Conservation (phyloP, 1,140 invertebrate species). For the Caenorhabditis tropicalis region DNA sequence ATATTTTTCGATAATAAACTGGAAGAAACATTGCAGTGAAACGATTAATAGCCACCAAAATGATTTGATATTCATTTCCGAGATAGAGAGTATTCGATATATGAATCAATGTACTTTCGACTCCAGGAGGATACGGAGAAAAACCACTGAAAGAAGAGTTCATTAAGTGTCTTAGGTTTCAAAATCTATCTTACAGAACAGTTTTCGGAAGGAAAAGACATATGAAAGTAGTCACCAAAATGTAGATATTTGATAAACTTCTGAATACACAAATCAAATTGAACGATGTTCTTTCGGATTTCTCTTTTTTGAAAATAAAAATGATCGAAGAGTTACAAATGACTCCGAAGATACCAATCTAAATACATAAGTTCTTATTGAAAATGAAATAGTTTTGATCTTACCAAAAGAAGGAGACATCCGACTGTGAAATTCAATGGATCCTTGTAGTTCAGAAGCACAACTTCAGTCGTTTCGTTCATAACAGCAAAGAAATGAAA, state of each 20-base stretch:
- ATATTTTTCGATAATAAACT: neutral
- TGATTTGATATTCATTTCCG: neutral
- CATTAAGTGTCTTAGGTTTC: neutral
- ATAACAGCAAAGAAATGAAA: neutral
- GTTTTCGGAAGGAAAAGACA: neutral
- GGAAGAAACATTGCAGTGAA: neutral
- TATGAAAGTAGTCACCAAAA: neutral
- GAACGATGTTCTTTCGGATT: neutral
- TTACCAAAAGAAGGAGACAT: neutral
- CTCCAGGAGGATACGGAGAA: neutral
- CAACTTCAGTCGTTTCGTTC: neutral
- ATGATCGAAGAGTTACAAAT: neutral
- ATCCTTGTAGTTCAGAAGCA: neutral
- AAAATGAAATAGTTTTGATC: neutral
- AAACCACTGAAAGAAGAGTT: neutral
- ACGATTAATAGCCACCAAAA: neutral
- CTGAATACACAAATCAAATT: neutral
- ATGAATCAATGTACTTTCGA: neutral
- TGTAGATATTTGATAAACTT: neutral
- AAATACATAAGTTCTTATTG: neutral
- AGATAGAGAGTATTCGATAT: neutral
- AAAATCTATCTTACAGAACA: neutral
- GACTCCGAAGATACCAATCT: neutral
- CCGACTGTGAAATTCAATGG: neutral
- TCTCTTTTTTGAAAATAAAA: neutral